phyloP scores from a whole-genome alignment of 1,140 invertebrate species.

The Drosophila repleta region DNA sequence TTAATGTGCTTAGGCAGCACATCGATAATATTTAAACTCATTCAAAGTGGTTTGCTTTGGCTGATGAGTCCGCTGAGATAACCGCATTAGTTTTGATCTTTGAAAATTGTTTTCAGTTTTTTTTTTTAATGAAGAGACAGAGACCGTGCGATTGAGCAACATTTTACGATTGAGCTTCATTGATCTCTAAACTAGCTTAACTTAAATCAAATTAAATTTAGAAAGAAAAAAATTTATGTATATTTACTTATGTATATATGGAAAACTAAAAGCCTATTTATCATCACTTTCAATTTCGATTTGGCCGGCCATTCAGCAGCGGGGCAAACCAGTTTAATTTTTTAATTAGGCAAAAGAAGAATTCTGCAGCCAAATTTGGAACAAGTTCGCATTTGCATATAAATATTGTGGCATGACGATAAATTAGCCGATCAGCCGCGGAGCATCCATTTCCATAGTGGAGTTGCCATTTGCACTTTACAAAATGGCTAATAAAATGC shows the following conservation, averaged over 20 bases:
- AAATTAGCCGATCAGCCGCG: slow-evolving; percentile 28
- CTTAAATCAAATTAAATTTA: not conserved
- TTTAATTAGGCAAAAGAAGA: slow-evolving; percentile 59
- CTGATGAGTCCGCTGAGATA: slow-evolving; percentile 38
- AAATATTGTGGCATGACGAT: slow-evolving; percentile 57
- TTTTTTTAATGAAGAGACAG: slow-evolving; percentile 18
- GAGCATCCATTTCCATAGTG: not conserved
- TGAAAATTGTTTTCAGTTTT: slow-evolving; percentile 18
- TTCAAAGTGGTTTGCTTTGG: slow-evolving; percentile 31
- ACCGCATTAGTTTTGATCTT: slow-evolving; percentile 29
- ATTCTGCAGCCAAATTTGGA: slow-evolving; percentile 31
- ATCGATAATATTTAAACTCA: slow-evolving; percentile 46
- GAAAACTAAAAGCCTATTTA: slow-evolving; percentile 47
- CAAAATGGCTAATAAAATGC: slow-evolving; percentile 56
- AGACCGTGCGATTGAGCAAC: slow-evolving; percentile 5
- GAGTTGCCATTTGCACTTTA: slow-evolving; percentile 35
- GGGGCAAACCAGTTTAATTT: slow-evolving; percentile 63
- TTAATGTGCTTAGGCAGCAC: slow-evolving; percentile 14
- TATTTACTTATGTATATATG: too few relatives aligned
- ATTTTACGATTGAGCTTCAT: slow-evolving; percentile 9
- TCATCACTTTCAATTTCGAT: slow-evolving; percentile 63
- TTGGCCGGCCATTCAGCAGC: slow-evolving; percentile 42
- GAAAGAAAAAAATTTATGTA: too few relatives aligned
- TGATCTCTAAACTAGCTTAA: slow-evolving; percentile 5
- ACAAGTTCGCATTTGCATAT: slow-evolving; percentile 63